A percentile compares a stretch with the other conserved stretches of the same genome.
phyloP scores from a whole-genome alignment of 2,113 vertebrate genomes.

The Sarotherodon lohbergeri region DNA sequence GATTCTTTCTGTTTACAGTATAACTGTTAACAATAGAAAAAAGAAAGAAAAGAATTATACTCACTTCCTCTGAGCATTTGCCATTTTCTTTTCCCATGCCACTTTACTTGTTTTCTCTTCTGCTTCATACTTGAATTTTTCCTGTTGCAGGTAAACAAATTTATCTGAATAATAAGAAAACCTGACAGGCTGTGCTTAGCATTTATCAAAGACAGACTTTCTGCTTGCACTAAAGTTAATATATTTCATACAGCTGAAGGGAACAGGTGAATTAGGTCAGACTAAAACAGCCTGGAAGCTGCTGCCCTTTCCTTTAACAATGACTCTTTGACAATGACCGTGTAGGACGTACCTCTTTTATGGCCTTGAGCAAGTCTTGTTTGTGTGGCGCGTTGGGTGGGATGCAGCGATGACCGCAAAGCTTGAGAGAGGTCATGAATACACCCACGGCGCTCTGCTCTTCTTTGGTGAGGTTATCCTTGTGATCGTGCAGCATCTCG shows the following conservation, averaged over 20 bases:
- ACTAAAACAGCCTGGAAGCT: not conserved
- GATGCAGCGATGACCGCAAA: constrained; percentile 85
- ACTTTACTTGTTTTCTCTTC: constrained; percentile 85
- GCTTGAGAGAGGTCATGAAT: constrained; percentile 84
- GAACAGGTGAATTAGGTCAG: not conserved
- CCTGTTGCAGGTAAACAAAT: constrained; percentile 62
- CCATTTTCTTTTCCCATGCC: constrained; percentile 91
- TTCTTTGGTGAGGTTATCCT: constrained; percentile 79
- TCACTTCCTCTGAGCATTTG: constrained; percentile 86
- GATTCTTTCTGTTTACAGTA: not conserved
- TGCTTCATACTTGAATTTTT: constrained; percentile 86
- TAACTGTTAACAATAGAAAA: not conserved
- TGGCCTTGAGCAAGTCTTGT: constrained; percentile 82
- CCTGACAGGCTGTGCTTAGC: not conserved
- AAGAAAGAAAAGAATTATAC: constrained; percentile 2
- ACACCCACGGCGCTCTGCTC: constrained; percentile 75
- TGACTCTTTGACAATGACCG: not conserved
- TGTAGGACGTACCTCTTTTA: constrained; percentile 79
- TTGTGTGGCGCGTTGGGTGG: constrained; percentile 79
- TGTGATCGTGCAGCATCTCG: constrained; percentile 87
- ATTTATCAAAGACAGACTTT: not conserved
- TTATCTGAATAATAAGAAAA: not conserved
- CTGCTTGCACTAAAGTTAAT: not conserved
- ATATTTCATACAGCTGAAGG: not conserved
- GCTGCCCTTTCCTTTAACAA: not conserved